Conservation (phyloP, 2,113 vertebrate genomes). For the Patagioenas fasciata region DNA sequence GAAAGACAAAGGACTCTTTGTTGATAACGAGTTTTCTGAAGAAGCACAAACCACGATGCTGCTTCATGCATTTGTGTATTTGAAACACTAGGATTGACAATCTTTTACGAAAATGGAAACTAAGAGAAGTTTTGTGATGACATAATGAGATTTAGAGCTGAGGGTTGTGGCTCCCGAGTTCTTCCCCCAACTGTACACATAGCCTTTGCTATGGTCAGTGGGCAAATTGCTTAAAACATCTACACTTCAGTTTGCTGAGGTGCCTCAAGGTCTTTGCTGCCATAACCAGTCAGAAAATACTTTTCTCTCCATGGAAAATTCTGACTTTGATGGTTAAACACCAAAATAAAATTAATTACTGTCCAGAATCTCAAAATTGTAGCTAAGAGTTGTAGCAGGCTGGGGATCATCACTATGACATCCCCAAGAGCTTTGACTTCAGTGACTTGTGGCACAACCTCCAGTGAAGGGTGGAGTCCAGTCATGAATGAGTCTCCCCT, state of each 20-base stretch:
- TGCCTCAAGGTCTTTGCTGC: neutral
- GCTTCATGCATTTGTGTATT: no score
- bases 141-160: neutral
- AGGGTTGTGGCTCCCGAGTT: neutral
- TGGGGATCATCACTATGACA: neutral
- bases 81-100: neutral
- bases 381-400: neutral
- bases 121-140: neutral
- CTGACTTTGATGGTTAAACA: neutral
- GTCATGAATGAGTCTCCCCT: neutral
- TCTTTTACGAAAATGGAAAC: neutral
- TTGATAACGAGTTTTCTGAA: neutral
- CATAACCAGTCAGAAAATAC: neutral
- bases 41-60: neutral
- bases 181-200: neutral
- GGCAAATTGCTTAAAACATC: neutral
- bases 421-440: neutral
- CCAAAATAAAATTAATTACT: neutral
- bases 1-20: neutral
- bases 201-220: neutral
- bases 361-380: neutral
- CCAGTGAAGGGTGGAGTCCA: neutral
- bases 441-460: neutral
- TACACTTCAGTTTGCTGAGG: neutral
- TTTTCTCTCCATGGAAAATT: neutral